Evolutionary conservation across 2,888 invertebrate genomes (phyloP), one percentile per base, ranked within the genome.

Genomic region (Bibio marci): DNA sequence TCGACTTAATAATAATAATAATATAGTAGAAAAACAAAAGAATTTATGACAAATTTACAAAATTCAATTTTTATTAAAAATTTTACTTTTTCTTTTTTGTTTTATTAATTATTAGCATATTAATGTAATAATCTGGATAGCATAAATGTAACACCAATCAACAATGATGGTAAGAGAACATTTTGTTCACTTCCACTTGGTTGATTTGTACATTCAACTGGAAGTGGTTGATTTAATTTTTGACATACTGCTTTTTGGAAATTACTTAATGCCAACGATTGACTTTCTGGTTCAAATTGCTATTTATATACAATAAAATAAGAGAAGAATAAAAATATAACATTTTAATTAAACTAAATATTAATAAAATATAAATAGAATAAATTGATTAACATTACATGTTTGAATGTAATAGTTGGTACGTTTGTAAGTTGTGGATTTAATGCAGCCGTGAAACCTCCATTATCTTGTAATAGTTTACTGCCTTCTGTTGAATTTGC

Each of bases 381-480:
- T 37, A 13, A 31, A 18, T 37, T n/a, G 19, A 13, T 17, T 12
- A 14, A 36, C 43, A 52, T 50, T 46, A 73, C 74, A 59, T 70
- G 66, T 46, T 76, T 72, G 49, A 79, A 70, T 11, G 76, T 67
- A 13, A 80, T 57, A 5, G 76, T 76, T 8, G 80, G 80, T 15
- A 80, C 79, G 44, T 70, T 72, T 19, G 56, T 50, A 11, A 80
- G 59, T 1, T 71, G 69, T 2, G 69, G 62, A 49, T 65, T 62
- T 4, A 78, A 63, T 0, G 50, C 48, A 41, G 63, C 58, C 0
- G 74, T 74, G 50, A 67, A 58, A 46, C 69, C 66, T 1, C 77
- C 79, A 41, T 68, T 54, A 40, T 50, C 51, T 43, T 55, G 53
- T 17, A 60, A 47, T 30, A 54, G 44, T 30, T 48, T 40, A 37